Percentiles rank a stretch among this genome's conserved stretches.
Evolutionary conservation across 1,140 invertebrate genomes (phyloP).

Genomic region (Camponotus floridanus): DNA sequence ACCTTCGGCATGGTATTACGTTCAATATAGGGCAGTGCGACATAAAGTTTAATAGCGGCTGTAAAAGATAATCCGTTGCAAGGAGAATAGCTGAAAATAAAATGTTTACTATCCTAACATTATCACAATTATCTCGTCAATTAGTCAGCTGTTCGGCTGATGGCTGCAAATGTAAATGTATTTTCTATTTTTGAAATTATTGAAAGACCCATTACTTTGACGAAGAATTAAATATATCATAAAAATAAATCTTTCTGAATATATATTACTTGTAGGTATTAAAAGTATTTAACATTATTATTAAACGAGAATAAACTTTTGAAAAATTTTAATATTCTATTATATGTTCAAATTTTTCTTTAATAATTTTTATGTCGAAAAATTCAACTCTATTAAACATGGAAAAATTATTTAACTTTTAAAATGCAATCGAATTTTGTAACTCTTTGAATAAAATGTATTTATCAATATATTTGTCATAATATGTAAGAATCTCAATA

Average conservation of each 20-base stretch:
- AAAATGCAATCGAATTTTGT: neutral
- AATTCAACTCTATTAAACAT: constrained; percentile 15
- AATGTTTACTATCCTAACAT: constrained; percentile 31
- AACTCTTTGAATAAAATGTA: neutral
- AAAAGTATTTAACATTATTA: neutral
- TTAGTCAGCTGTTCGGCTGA: neutral
- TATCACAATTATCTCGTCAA: constrained; percentile 18
- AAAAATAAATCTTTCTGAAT: neutral
- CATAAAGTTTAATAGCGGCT: constrained; percentile 15
- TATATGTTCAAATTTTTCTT: constrained; percentile 12
- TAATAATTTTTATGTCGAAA: constrained; percentile 17
- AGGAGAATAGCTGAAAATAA: constrained; percentile 51
- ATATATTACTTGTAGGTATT: neutral
- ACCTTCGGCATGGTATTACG: neutral
- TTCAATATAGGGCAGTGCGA: constrained; percentile 18
- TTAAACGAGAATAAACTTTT: neutral
- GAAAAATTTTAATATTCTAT: neutral
- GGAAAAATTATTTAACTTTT: constrained; percentile 14
- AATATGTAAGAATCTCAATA: neutral
- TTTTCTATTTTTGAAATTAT: constrained; percentile 16
- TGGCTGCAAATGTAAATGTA: constrained; percentile 39
- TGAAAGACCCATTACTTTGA: neutral
- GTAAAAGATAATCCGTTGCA: constrained; percentile 38
- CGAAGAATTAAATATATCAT: constrained; percentile 20
- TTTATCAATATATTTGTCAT: neutral